Base-by-base conservation (phyloP, 2,113 vertebrate species). In the Hassar affinis region DNA sequence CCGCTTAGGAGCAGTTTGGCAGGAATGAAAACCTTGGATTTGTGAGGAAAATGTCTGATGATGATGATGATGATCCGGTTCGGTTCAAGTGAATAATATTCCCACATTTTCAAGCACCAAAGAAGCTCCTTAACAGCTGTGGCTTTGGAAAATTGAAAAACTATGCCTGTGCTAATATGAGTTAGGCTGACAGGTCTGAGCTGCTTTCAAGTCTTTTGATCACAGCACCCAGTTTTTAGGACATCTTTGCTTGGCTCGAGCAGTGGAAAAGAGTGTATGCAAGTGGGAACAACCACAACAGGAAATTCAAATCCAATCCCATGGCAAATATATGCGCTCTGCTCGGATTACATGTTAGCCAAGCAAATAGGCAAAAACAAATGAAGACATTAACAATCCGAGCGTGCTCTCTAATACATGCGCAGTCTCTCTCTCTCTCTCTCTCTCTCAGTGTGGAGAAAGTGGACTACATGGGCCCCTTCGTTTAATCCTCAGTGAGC, bases 401-500 rank as follows among this genome's bases (percentile, higher is more conserved):
- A 61, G 14, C 35, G 33, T 14, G 15, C 57, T 64, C 30, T 66
- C 30, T 38, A 49, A 45, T 47, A 52, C 51, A 77, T 35, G 35
- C 75, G 25, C 8, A 14, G 4, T 62, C 2, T 27, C 1, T 45
- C 25, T 54, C 18, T 33, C 3, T 6, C 49, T 17, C 78, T n/a
- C 14, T 49, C 57, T 62, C 35, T 59, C 54, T 59, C 75, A 74
- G 66, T 27, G 42, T 82, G 27, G 89, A 88, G 91, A 92, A 89
- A 89, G 89, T 83, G 82, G 89, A 84, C 85, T 89, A 89, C 86
- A 87, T 78, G 86, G 85, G 90, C 91, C 90, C 86, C 90, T 84
- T 79, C 84, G 84, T 86, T 87, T 93, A 91, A 94, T 92, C 92
- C 91, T 85, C 90, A 87, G 89, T 85, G 87, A 87, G 89, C 91